Percentiles rank a stretch among this genome's conserved stretches.
phyloP scores from a whole-genome alignment of 2,797 vertebrate species.

The Ptychobarbus kaznakovi region DNA sequence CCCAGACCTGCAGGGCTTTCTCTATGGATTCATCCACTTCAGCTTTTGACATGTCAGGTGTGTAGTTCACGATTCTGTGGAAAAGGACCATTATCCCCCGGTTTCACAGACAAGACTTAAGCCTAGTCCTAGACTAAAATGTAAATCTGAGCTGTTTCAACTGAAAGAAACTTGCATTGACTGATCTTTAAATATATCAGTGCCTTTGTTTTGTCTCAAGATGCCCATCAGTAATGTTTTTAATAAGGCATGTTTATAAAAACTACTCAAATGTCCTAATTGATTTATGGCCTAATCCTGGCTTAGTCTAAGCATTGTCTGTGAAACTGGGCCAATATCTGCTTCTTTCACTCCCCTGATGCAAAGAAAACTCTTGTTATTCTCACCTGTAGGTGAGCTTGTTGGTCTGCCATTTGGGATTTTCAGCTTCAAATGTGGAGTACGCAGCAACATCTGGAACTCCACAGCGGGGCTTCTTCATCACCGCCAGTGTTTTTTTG shows the following conservation, averaged over 20 bases:
- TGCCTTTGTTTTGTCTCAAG: too few relatives aligned
- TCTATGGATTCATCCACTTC: conserved; percentile 84
- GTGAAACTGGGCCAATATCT: not conserved
- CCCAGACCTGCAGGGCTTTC: conserved; percentile 88
- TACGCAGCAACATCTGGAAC: conserved; percentile 82
- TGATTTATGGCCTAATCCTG: too few relatives aligned
- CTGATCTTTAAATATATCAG: too few relatives aligned
- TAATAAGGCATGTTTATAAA: too few relatives aligned
- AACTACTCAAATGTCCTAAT: too few relatives aligned
- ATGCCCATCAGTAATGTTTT: too few relatives aligned
- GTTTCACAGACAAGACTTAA: too few relatives aligned
- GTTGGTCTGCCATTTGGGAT: not conserved
- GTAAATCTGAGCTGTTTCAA: too few relatives aligned
- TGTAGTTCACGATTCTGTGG: conserved; percentile 88
- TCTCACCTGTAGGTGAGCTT: conserved; percentile 9
- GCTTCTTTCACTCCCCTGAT: not conserved
- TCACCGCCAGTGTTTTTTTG: conserved; percentile 78
- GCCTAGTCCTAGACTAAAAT: too few relatives aligned
- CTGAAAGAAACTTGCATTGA: too few relatives aligned
- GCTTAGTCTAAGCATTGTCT: too few relatives aligned
- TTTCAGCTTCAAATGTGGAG: not conserved
- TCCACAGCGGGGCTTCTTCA: conserved; percentile 91
- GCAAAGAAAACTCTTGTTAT: not conserved
- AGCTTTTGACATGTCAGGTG: conserved; percentile 83
- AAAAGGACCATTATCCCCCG: not conserved